Evolutionary conservation across 2,113 vertebrate species (phyloP), one percentile per base, ranked within the genome.

Genomic region (Crotalus tigris): DNA sequence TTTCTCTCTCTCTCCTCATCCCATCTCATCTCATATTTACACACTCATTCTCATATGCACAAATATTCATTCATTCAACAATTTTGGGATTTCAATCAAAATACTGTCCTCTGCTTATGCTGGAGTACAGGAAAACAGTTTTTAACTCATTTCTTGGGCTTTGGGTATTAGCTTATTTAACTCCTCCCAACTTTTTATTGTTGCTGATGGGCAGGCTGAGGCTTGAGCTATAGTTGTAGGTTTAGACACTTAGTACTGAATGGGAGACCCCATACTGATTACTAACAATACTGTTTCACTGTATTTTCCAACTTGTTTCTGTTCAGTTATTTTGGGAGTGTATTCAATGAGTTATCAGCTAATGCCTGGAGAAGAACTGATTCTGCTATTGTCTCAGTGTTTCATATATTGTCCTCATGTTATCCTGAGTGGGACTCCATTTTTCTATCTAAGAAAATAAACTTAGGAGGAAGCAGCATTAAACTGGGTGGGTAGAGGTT

Each of bases 221-320:
- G 88, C 58, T 55, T 46, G 39, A 88, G 81, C 92, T 91, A 85
- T 61, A 92, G 93, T 15, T 10, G 89, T 10, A 46, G 2, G 2
- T 53, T 59, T 54, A 93, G 85, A 85, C 92, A 95, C 81, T 88
- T 92, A 55, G 87, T 81, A 91, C 88, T 92, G 92, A 91, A 91
- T 55, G 92, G 94, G 94, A 86, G 69, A n/a, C 46, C n/a, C 51
- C 0, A 1, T 91, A 94, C 1, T 0, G 85, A 85, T 88, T 12
- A 51, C 17, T 85, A 21, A 81, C 15, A 44, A 44, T 81, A 81
- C 33, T 21, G 17, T 39, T 6, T 39, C 75, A 44, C 33, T 3
- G 7, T 81, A 81, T 81, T 44, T 81, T 81, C 39, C 33, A 81
- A 44, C 33, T 44, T 81, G 33, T 39, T 81, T 7, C 33, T 44